These are phyloP conservation scores for Dunckerocampus dactyliophorus DNA, from an alignment of 2,113 vertebrate species.

Conservation along the genomic window DNA sequence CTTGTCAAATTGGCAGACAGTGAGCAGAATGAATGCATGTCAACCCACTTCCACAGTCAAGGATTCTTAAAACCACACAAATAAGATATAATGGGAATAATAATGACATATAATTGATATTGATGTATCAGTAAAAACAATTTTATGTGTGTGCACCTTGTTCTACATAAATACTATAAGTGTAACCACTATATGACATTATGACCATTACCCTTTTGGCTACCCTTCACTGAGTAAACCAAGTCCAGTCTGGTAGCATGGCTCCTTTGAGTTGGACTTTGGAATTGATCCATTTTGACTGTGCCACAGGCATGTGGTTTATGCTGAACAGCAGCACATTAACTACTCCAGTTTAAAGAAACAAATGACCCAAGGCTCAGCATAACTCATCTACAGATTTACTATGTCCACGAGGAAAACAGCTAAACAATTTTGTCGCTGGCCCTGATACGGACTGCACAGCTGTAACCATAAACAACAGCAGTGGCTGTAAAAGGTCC, in stretches of 20 bases:
- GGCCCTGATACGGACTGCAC: neutral
- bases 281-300: constrained; percentile 23
- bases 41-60: neutral
- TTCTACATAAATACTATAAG: neutral
- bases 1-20: constrained; percentile 14
- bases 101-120: no score
- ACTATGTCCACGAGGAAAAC: constrained; percentile 7
- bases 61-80: neutral
- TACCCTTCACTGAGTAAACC: constrained; percentile 5
- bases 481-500: neutral
- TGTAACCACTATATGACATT: neutral
- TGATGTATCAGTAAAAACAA: neutral
- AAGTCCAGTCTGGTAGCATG: constrained; percentile 18
- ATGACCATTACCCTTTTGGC: constrained; percentile 7
- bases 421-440: constrained; percentile 9
- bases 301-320: constrained; percentile 12
- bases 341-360: constrained; percentile 19
- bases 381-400: constrained; percentile 8
- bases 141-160: neutral
- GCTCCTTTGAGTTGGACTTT: constrained; percentile 24
- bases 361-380: constrained; percentile 24
- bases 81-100: no score
- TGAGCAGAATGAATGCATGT: neutral
- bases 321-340: constrained; percentile 12
- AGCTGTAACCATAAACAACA: neutral